Evolutionary conservation across 1,140 invertebrate species (phyloP).

Genomic region (Hestina assimilis): DNA sequence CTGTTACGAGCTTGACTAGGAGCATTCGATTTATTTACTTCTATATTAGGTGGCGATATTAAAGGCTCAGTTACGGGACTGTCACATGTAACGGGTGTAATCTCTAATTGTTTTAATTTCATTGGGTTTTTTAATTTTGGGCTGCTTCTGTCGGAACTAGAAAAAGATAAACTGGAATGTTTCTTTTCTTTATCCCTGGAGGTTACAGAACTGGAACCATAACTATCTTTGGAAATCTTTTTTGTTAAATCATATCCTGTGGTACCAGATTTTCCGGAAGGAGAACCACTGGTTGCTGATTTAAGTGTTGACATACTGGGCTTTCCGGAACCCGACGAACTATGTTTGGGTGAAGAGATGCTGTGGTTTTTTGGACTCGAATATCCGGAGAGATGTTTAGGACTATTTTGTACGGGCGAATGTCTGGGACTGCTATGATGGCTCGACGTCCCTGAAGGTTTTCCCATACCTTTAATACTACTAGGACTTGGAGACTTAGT

Average conservation of each 20-base stretch:
- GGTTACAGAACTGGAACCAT: constrained; percentile 68
- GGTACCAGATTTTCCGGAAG: constrained; percentile 70
- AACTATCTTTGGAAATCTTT: constrained; percentile 78
- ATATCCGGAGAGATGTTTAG: constrained; percentile 83
- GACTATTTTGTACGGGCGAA: constrained; percentile 87
- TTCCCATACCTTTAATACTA: constrained; percentile 74
- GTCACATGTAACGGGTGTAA: constrained; percentile 73
- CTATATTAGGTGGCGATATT: constrained; percentile 79
- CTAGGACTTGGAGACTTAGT: constrained; percentile 79
- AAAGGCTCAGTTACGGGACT: constrained; percentile 70
- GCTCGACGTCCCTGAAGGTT: constrained; percentile 79
- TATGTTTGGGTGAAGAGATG: constrained; percentile 87
- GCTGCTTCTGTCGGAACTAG: constrained; percentile 78
- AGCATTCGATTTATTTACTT: constrained; percentile 77
- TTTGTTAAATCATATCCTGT: constrained; percentile 70
- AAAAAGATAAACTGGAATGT: constrained; percentile 77
- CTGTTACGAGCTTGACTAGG: constrained; percentile 82
- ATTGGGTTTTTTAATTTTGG: constrained; percentile 84
- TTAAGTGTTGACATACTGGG: constrained; percentile 93
- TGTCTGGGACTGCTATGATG: constrained; percentile 85
- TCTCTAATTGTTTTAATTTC: constrained; percentile 84
- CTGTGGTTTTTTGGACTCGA: constrained; percentile 84
- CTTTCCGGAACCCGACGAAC: constrained; percentile 86
- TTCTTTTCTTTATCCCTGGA: constrained; percentile 83
- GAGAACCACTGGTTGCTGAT: constrained; percentile 83